Base-by-base conservation (phyloP, 2,113 vertebrate species). In the Antennarius striatus region DNA sequence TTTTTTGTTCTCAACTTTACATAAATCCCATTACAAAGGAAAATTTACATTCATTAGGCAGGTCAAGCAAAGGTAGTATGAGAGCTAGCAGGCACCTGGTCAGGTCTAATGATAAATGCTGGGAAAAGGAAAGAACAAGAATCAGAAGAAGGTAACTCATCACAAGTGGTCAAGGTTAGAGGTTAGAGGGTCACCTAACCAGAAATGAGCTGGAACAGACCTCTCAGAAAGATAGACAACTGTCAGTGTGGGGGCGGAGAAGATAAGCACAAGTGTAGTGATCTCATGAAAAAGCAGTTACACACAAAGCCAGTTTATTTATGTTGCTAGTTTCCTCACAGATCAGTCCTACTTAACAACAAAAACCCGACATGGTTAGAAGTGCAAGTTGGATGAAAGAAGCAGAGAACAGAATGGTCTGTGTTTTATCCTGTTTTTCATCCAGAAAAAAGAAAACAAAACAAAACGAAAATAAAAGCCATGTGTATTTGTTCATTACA, bases 21-120 rank as follows among this genome's bases (percentile, higher is more conserved):
- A 84, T 64, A 85, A 89, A 89, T 80, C 79, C 82, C 2, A 53
- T 78, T 68, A 86, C 75, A 81, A 77, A 87, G 70, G 68, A 64
- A 63, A 51, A 79, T 59, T 51, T 86, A 86, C 86, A 90, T 91
- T 91, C 89, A 85, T 59, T 69, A 73, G 30, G 71, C 36, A 80
- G 71, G 68, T 85, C 22, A 61, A 63, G 55, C 58, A 22, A 71
- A 52, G 32, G 67, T 63, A 6, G 63, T 61, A 68, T 40, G 29
- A 62, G 16, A 68, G 28, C 64, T 46, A 61, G 42, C 3, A 7
- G 53, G n/a, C 51, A 65, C 57, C 46, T 39, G 69, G 65, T 67
- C 73, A 30, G 32, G 60, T 54, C 65, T 47, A 64, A 64, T 51
- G 40, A 80, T 68, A 29, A 30, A 36, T 29, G 56, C 52, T 8